These are phyloP conservation scores for Megaceryle alcyon DNA, from an alignment of 2,797 vertebrate genomes.

Conservation along the genomic window DNA sequence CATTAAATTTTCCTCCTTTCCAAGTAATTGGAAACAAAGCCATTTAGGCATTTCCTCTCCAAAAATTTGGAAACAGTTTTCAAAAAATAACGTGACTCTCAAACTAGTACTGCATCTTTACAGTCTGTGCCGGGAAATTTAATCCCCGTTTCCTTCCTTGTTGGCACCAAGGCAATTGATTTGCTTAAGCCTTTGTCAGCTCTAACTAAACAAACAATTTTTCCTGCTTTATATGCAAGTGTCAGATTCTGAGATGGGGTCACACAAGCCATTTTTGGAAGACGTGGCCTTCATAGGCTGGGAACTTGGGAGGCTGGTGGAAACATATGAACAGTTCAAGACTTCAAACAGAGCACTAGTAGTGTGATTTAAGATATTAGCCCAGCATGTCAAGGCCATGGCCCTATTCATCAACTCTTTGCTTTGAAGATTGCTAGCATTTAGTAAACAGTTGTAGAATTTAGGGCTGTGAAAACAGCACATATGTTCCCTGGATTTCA, in stretches of 20 bases:
- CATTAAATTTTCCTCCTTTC: neutral
- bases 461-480: constrained; percentile 41
- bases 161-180: neutral
- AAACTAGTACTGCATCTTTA: neutral
- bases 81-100: neutral
- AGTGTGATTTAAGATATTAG: constrained; percentile 41
- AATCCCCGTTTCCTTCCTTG: neutral
- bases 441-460: constrained; percentile 50
- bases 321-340: constrained; percentile 25
- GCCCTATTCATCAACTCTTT: constrained; percentile 33
- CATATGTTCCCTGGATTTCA: neutral
- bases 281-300: neutral
- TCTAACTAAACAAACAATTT: constrained; percentile 10
- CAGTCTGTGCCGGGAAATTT: neutral
- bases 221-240: neutral
- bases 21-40: neutral
- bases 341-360: constrained; percentile 9
- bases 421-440: constrained; percentile 53
- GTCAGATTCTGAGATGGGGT: neutral
- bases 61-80: neutral
- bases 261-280: neutral
- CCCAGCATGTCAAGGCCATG: neutral
- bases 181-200: constrained; percentile 7
- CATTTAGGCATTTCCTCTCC: neutral
- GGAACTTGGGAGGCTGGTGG: neutral